Evolutionary conservation across 1,140 invertebrate species (phyloP).

Genomic region (Lasioglossum baleicum): DNA sequence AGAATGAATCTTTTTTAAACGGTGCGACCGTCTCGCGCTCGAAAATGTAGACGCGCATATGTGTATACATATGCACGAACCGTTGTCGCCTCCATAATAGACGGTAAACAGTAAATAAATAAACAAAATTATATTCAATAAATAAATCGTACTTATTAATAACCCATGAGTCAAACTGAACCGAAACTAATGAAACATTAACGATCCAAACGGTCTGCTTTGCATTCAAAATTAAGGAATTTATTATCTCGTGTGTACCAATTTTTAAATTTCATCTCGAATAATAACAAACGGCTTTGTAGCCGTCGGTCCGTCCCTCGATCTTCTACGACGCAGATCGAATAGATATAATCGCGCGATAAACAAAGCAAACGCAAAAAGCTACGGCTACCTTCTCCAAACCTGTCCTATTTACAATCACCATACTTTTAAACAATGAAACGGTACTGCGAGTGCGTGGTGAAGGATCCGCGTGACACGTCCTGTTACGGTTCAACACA

Average conservation of each 20-base stretch:
- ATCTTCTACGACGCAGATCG: background rate
- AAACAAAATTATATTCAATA: background rate
- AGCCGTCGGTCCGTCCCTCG: background rate
- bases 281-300: background rate
- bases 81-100: too few species aligned
- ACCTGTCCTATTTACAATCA: slow-evolving; percentile 12
- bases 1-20: slow-evolving; percentile 55
- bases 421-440: slow-evolving; percentile 23
- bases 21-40: slow-evolving; percentile 27
- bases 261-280: background rate
- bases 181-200: background rate
- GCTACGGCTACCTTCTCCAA: background rate
- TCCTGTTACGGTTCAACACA: slow-evolving; percentile 20
- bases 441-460: slow-evolving; percentile 17
- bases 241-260: too few species aligned
- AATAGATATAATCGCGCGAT: background rate
- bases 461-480: slow-evolving; percentile 7
- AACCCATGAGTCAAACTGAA: background rate
- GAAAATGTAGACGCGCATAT: background rate
- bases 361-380: slow-evolving; percentile 7
- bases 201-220: background rate
- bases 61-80: background rate
- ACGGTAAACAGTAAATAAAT: background rate
- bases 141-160: background rate
- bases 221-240: background rate